Evolutionary conservation across 1,140 invertebrate genomes (phyloP).

Genomic region (Conopomorpha cramerella): DNA sequence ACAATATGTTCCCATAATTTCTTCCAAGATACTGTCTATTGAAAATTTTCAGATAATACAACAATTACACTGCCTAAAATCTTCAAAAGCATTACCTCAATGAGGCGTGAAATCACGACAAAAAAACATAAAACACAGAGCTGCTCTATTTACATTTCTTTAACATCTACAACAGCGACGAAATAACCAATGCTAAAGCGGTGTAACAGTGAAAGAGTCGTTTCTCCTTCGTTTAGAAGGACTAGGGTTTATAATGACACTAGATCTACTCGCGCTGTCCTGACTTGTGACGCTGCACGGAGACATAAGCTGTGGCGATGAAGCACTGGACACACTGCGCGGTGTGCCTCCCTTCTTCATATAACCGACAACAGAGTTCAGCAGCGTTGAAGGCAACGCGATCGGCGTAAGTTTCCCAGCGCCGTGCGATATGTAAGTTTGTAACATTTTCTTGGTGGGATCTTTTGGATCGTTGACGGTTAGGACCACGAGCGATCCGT

Average conservation of each 20-base stretch:
- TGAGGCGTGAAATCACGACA: no score
- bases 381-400: constrained; percentile 20
- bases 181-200: constrained; percentile 19
- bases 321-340: constrained; percentile 14
- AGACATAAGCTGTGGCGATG: constrained; percentile 25
- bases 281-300: constrained; percentile 24
- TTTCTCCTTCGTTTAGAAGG: constrained; percentile 22
- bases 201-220: constrained; percentile 37
- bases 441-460: constrained; percentile 42
- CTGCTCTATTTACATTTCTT: no score
- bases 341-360: constrained; percentile 36
- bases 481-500: constrained; percentile 38
- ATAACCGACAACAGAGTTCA: constrained; percentile 42
- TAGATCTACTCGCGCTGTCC: constrained; percentile 21
- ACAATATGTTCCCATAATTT: no score
- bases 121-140: no score
- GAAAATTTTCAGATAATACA: no score
- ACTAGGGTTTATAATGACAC: constrained; percentile 16
- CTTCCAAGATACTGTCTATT: no score
- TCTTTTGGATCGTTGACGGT: constrained; percentile 38
- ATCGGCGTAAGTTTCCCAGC: constrained; percentile 31
- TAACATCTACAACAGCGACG: no score
- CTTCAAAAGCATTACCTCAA: no score
- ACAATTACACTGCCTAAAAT: no score
- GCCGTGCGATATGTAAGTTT: constrained; percentile 39